Conservation (phyloP, 2,113 vertebrate genomes). For the Tachysurus fulvidraco region DNA sequence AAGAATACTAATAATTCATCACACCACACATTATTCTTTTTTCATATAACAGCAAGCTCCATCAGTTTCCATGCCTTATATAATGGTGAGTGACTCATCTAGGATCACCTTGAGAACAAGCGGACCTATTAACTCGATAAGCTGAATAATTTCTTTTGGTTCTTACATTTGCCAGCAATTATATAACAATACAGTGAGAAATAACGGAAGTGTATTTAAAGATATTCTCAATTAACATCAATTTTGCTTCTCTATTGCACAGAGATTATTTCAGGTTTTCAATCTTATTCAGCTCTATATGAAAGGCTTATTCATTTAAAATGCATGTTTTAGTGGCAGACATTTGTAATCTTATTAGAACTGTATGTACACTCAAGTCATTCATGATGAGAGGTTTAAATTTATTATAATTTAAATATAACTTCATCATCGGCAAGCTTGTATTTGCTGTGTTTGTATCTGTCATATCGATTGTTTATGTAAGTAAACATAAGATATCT, state of each 20-base stretch:
- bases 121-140: not conserved
- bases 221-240: not conserved
- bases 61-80: not conserved
- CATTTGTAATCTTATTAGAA: not conserved
- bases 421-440: not conserved
- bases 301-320: not conserved
- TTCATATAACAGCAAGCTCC: not conserved
- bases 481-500: not conserved
- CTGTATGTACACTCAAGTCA: not conserved
- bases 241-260: not conserved
- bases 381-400: not conserved
- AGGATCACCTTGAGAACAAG: not conserved
- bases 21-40: not conserved
- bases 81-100: not conserved
- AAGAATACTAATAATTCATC: not conserved
- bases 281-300: conserved; percentile 5
- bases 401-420: not conserved
- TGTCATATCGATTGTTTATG: not conserved
- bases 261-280: conserved; percentile 21
- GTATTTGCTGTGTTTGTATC: not conserved
- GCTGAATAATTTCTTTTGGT: not conserved
- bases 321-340: not conserved
- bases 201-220: not conserved
- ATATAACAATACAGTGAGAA: not conserved
- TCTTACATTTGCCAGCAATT: not conserved